phyloP scores from a whole-genome alignment of 2,113 vertebrate species.

The Rhea americana region DNA sequence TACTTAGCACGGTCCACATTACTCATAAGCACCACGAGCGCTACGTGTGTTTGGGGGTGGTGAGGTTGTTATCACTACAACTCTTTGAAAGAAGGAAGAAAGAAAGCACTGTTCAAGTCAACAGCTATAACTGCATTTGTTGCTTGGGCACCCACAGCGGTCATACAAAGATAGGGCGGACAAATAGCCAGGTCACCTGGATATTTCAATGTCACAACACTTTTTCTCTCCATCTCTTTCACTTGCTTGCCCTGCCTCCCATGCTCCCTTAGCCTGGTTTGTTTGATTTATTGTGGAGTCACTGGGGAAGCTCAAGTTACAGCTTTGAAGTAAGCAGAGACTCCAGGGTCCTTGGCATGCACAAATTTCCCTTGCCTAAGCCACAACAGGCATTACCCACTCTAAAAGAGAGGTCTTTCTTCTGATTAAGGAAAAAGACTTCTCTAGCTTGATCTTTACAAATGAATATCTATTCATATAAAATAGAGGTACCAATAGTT shows the following conservation, averaged over 20 bases:
- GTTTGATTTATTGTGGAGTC: conserved; percentile 83
- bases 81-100: neutral
- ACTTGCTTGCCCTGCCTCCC: conserved; percentile 7
- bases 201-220: neutral
- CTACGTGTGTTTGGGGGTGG: neutral
- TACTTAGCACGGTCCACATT: neutral
- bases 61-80: rapidly evolving
- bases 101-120: neutral
- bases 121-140: neutral
- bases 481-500: neutral
- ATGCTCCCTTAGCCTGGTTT: conserved; percentile 69
- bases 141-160: neutral
- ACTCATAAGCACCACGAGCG: neutral
- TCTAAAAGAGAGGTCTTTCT: conserved; percentile 56
- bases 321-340: conserved; percentile 82
- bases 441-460: conserved; percentile 19
- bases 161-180: neutral
- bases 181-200: neutral
- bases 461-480: neutral
- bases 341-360: conserved; percentile 77
- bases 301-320: conserved; percentile 79
- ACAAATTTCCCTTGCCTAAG: conserved; percentile 74
- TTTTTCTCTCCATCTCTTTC: conserved; percentile 4
- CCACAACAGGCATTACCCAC: conserved; percentile 55
- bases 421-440: conserved; percentile 28